Percentiles rank a stretch among this genome's conserved stretches.
Conservation (phyloP, 2,888 invertebrate species). For the Leptura quadrifasciata region DNA sequence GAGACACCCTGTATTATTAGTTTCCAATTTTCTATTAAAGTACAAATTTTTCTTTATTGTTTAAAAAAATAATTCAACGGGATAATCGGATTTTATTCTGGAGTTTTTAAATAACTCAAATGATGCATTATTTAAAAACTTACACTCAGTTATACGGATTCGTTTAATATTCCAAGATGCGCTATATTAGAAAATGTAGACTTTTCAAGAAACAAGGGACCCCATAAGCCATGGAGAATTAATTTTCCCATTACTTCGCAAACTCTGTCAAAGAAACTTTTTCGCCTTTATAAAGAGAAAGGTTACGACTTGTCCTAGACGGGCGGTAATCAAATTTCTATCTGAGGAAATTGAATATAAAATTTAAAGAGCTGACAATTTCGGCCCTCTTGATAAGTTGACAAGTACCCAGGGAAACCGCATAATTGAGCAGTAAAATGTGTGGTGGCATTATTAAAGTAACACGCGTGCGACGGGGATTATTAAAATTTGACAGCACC, state of each 20-base stretch:
- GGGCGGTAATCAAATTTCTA: conserved; percentile 70
- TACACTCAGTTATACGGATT: too few species aligned
- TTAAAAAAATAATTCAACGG: too few species aligned
- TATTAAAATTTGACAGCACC: conserved; percentile 70
- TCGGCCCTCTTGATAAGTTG: conserved; percentile 69
- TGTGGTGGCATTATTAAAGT: conserved; percentile 65
- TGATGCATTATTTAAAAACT: not conserved
- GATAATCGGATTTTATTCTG: too few species aligned
- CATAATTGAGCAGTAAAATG: conserved; percentile 71
- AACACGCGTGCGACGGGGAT: conserved; percentile 65
- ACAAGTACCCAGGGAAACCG: conserved; percentile 70
- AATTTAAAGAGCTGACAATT: conserved; percentile 73
- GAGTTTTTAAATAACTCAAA: too few species aligned
- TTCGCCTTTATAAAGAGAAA: conserved; percentile 49
- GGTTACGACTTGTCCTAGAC: conserved; percentile 66
- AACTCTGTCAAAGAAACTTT: conserved; percentile 44
- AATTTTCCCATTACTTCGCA: conserved; percentile 50
- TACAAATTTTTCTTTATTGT: too few species aligned
- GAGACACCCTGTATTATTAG: too few species aligned
- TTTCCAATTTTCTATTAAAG: too few species aligned
- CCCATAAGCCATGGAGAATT: conserved; percentile 48
- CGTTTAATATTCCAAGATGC: conserved; percentile 17
- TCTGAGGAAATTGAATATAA: conserved; percentile 73
- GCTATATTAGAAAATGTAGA: not conserved
- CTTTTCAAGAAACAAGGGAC: not conserved